Conservation (phyloP, 2,113 vertebrate species). For the Dinomys branickii region DNA sequence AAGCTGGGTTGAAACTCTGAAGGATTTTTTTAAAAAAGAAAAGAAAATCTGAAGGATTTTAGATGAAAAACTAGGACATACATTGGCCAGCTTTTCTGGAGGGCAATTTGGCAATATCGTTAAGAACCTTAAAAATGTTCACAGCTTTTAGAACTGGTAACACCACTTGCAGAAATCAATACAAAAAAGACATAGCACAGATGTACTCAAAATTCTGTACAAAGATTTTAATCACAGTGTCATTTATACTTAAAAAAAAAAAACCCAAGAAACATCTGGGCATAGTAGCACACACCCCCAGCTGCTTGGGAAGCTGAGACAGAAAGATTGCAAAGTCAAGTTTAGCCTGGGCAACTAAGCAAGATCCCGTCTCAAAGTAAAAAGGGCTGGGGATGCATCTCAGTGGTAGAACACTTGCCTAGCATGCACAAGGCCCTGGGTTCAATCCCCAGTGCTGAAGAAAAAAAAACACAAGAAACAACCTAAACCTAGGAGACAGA, state of each 20-base stretch:
- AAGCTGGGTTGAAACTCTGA: constrained; percentile 1
- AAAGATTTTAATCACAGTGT: not conserved
- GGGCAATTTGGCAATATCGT: constrained; percentile 3
- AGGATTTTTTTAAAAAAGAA: not conserved
- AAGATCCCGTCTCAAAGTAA: not conserved
- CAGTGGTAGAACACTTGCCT: not conserved
- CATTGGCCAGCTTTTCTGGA: not conserved
- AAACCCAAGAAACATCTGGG: not conserved
- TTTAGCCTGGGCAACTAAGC: not conserved
- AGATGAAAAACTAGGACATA: constrained; percentile 32
- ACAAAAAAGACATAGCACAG: constrained; percentile 51
- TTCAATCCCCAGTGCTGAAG: not conserved
- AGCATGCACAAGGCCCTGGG: not conserved
- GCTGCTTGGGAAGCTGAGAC: not conserved
- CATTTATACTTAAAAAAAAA: not conserved
- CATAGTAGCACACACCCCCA: not conserved
- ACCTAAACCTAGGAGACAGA: constrained; percentile 31
- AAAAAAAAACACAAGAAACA: not conserved
- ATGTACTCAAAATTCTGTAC: constrained; percentile 40
- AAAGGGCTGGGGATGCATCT: not conserved
- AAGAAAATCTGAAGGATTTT: not conserved
- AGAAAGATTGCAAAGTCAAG: not conserved
- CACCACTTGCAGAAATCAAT: constrained; percentile 31
- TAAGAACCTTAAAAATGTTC: constrained; percentile 54
- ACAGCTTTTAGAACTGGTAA: constrained; percentile 37